phyloP scores from a whole-genome alignment of 2,888 invertebrate species.

The Aproaerema taeniolella region DNA sequence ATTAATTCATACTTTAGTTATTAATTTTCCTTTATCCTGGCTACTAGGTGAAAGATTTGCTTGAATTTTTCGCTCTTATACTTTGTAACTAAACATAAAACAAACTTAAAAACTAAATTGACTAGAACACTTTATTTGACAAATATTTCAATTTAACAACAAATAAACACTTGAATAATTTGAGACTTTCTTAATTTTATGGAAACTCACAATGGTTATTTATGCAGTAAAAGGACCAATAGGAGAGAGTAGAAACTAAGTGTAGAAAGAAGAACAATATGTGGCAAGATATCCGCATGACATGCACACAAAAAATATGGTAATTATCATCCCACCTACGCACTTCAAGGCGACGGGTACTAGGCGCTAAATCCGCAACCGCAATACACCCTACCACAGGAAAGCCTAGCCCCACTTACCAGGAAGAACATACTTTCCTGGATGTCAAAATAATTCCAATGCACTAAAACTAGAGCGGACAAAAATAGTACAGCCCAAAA shows the following conservation, averaged over 20 bases:
- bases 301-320: constrained; percentile 36
- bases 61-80: no score
- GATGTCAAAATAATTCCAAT: constrained; percentile 69
- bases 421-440: constrained; percentile 67
- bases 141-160: no score
- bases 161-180: no score
- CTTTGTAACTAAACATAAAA: no score
- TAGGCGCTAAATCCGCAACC: not conserved
- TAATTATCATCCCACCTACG: constrained; percentile 47
- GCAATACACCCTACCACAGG: constrained; percentile 1
- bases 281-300: not conserved
- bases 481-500: constrained; percentile 74
- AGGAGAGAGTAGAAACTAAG: constrained; percentile 8
- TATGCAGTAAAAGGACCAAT: no score
- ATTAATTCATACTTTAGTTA: no score
- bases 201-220: no score
- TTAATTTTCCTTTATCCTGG: no score
- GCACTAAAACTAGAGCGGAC: constrained; percentile 72
- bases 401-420: constrained; percentile 45
- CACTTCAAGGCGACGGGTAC: not conserved
- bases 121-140: no score
- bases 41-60: no score
- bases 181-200: no score
- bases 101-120: no score
- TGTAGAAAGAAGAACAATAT: not conserved